Base-by-base conservation (phyloP, 2,888 invertebrate species). In the Catotricha subobsoleta region DNA sequence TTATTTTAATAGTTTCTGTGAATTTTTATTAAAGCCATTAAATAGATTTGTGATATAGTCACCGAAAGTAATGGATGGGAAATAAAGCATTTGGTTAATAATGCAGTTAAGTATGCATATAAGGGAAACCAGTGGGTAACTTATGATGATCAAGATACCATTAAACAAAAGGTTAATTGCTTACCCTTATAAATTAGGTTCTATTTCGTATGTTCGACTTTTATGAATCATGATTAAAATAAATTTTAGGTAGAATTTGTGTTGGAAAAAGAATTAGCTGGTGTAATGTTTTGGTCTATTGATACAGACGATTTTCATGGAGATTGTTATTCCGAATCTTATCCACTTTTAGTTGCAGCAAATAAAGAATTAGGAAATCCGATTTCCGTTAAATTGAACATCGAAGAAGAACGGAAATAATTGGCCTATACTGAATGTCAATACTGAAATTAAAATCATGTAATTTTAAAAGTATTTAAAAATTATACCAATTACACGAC, bases 231-330 rank as follows among this genome's bases (percentile, higher is more conserved):
- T 19, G 9, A 15, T 34, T 4, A 8, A 4, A 34, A 10, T 34
- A 15, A 16, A 18, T 18, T 34, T 34, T 34, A 62, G 60, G 51
- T 57, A 2, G 40, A 57, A 28, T 65, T 56, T 45, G 64, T 58
- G 0, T 31, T 58, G 20, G 48, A 54, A 1, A 45, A 55, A 30
- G 52, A 55, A 1, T 48, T 69, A n/a, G 66, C 60, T 12, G 70
- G 70, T 2, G 55, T 63, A 8, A 67, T 70, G 68, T 51, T 67
- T 18, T 69, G 68, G 67, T 62, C 68, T 0, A 50, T 69, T 25
- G 68, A 70, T 46, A 66, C 65, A 2, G 69, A 70, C 47, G 68
- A 69, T 49, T 67, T 68, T 49, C 44, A 43, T 1, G 62, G 60
- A 3, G 40, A 45, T n/a, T 63, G 58, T 34, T 52, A 52, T 34